phyloP scores from a whole-genome alignment of 1,140 invertebrate species.

The Rhagoletis zephyria region DNA sequence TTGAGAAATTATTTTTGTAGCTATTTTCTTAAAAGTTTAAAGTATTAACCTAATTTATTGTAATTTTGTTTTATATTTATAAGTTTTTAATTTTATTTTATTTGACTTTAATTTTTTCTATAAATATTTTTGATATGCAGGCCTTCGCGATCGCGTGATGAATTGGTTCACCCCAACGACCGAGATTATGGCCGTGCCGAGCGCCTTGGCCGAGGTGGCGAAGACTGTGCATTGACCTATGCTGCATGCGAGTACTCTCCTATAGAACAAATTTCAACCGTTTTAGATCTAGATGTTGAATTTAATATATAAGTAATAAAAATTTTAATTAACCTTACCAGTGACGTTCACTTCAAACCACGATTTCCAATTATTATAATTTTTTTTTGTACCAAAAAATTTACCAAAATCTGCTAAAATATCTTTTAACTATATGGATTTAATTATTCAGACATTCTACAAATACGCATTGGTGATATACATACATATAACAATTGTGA shows the following conservation, averaged over 20 bases:
- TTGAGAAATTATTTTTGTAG: neutral
- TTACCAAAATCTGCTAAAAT: no score
- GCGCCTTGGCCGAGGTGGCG: neutral
- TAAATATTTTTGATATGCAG: neutral
- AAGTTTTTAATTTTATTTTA: neutral
- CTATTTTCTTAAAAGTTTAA: no score
- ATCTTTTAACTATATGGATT: no score
- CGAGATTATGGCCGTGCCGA: slow-evolving; percentile 37
- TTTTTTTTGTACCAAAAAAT: no score
- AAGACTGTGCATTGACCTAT: neutral
- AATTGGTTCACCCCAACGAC: neutral
- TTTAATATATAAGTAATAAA: no score
- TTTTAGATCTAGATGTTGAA: neutral
- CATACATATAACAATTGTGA: no score
- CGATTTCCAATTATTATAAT: no score
- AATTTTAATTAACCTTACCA: no score
- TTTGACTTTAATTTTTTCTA: neutral
- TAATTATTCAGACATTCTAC: no score
- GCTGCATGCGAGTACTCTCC: neutral
- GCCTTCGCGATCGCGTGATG: slow-evolving; percentile 42
- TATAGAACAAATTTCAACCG: slow-evolving; percentile 14
- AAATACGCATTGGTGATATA: no score
- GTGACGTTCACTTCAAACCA: no score
- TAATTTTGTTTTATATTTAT: neutral
- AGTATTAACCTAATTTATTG: neutral